Percentiles rank a stretch among this genome's conserved stretches.
Conservation (phyloP, 2,113 vertebrate genomes). For the Rhabdornis inornatus region DNA sequence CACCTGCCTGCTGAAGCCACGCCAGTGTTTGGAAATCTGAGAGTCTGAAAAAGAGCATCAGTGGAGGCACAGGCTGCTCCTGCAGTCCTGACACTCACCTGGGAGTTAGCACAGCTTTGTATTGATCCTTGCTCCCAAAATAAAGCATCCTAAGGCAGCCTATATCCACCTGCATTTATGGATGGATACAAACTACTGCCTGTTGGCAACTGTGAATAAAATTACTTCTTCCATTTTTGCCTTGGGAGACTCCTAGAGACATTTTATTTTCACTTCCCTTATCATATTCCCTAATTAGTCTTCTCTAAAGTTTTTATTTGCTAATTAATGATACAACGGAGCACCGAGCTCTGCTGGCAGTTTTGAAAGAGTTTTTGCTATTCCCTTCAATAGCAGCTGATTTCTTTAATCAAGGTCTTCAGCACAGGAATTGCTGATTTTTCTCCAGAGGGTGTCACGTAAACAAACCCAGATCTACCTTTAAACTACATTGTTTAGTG, state of each 20-base stretch:
- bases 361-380: background rate
- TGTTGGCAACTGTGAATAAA: background rate
- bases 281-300: background rate
- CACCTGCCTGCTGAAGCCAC: accelerated
- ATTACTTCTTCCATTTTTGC: background rate
- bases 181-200: background rate
- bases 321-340: background rate
- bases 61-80: background rate
- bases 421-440: background rate
- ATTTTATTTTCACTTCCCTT: background rate
- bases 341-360: background rate
- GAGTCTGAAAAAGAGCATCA: background rate
- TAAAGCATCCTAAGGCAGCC: background rate
- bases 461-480: background rate
- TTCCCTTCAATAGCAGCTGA: background rate
- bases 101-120: background rate
- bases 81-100: background rate
- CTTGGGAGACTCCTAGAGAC: background rate
- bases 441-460: background rate
- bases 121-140: background rate
- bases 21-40: background rate
- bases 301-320: background rate
- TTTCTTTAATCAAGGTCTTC: background rate
- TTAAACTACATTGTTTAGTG: background rate
- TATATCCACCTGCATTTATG: background rate